phyloP scores from a whole-genome alignment of 2,113 vertebrate species.

The Oriolus oriolus region DNA sequence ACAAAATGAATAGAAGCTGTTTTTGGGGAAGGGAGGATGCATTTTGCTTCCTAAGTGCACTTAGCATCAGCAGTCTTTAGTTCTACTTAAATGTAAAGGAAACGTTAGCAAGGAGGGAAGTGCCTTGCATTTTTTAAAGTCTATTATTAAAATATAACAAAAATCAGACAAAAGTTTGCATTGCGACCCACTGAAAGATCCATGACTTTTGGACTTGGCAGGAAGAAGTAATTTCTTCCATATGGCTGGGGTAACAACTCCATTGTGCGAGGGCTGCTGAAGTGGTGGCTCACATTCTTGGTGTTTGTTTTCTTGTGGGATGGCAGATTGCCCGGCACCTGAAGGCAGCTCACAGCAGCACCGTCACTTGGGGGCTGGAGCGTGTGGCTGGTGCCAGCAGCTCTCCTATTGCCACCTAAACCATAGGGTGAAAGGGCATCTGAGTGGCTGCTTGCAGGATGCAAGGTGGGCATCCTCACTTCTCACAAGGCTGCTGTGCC shows the following conservation, averaged over 20 bases:
- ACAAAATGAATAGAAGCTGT: not conserved
- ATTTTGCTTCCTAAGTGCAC: not conserved
- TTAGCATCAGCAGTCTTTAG: constrained; percentile 10
- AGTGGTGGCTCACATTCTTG: not conserved
- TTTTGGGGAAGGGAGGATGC: not conserved
- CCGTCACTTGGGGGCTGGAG: not conserved
- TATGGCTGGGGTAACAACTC: not conserved
- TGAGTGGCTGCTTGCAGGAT: not conserved
- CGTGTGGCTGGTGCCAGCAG: rapidly evolving
- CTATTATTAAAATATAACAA: constrained; percentile 20
- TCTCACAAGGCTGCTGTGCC: not conserved
- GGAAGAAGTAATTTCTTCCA: not conserved
- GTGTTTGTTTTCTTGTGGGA: not conserved
- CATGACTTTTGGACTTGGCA: not conserved
- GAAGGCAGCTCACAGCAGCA: not conserved
- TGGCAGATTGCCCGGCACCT: not conserved
- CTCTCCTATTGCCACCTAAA: not conserved
- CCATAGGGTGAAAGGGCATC: not conserved
- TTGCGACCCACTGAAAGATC: not conserved
- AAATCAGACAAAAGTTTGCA: constrained; percentile 1
- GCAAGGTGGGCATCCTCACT: not conserved
- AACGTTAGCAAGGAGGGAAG: not conserved
- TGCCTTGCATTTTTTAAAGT: constrained; percentile 26
- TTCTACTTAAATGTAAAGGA: constrained; percentile 22
- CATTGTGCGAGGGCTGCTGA: not conserved